phyloP scores from a whole-genome alignment of 2,797 vertebrate species.

The Salmo trutta region DNA sequence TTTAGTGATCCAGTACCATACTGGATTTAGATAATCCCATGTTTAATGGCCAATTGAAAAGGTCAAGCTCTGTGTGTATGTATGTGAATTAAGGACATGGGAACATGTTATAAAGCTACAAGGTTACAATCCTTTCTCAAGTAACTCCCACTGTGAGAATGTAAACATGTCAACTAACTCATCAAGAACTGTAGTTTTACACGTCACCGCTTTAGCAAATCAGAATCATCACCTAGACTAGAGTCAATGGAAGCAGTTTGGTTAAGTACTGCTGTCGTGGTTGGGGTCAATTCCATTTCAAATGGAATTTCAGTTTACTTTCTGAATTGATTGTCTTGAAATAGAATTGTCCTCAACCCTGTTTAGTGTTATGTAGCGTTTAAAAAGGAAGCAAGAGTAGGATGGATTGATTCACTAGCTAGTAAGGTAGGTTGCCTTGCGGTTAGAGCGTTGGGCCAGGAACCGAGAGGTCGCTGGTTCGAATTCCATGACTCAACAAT shows the following conservation, averaged over 20 bases:
- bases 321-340: neutral
- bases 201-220: neutral
- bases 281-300: neutral
- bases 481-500: too few relatives aligned
- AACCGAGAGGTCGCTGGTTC: too few relatives aligned
- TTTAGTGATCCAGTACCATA: neutral
- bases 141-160: neutral
- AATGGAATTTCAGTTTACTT: too few relatives aligned
- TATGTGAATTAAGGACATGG: neutral
- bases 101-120: neutral
- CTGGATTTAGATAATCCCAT: slow-evolving; percentile 1
- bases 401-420: neutral
- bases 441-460: too few relatives aligned
- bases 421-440: too few relatives aligned
- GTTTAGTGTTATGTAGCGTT: too few relatives aligned
- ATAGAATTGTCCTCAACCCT: neutral
- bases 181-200: neutral
- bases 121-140: neutral
- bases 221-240: neutral
- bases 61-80: neutral
- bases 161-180: neutral
- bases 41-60: neutral
- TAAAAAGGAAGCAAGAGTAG: neutral
- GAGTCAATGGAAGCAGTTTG: neutral
- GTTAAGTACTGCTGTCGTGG: neutral